Evolutionary conservation across 1,140 invertebrate genomes (phyloP).

Genomic region (Leucophenga varia): DNA sequence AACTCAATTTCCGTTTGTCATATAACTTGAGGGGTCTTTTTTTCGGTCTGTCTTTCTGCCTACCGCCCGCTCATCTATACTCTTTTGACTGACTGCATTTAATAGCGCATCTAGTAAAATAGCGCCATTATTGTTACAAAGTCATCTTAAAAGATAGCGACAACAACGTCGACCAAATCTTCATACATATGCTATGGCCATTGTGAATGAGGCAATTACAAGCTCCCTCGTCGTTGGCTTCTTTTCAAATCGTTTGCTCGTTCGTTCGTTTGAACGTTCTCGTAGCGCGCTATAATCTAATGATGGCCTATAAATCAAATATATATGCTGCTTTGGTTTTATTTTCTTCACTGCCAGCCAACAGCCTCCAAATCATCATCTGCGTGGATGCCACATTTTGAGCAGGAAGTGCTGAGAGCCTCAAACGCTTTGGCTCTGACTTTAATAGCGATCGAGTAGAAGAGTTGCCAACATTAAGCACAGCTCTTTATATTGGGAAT

Average conservation of each 20-base stretch:
- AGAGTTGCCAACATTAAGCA: constrained; percentile 1
- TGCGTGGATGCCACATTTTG: constrained; percentile 26
- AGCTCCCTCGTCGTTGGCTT: too few relatives aligned
- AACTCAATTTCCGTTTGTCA: constrained; percentile 38
- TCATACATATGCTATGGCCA: too few relatives aligned
- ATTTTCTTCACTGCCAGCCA: too few relatives aligned
- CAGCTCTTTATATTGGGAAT: constrained; percentile 7
- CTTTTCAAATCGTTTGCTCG: too few relatives aligned
- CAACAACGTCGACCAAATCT: too few relatives aligned
- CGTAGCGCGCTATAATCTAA: constrained; percentile 45
- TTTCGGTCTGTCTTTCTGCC: too few relatives aligned
- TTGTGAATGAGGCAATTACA: too few relatives aligned
- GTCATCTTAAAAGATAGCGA: too few relatives aligned
- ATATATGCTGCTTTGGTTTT: constrained; percentile 1
- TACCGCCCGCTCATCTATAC: too few relatives aligned
- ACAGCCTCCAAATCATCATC: too few relatives aligned
- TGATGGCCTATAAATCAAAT: constrained; percentile 52
- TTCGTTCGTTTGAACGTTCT: too few relatives aligned
- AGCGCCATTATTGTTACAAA: constrained; percentile 43
- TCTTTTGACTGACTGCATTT: constrained; percentile 27
- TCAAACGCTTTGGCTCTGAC: constrained; percentile 6
- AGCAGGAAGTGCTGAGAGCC: constrained; percentile 36
- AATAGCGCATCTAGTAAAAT: constrained; percentile 30
- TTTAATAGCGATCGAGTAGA: constrained; percentile 26
- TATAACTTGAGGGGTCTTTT: constrained; percentile 22